These are phyloP conservation scores for Microctenopoma steveboyesi DNA, from an alignment of 2,797 vertebrate species.

Conservation along the genomic window DNA sequence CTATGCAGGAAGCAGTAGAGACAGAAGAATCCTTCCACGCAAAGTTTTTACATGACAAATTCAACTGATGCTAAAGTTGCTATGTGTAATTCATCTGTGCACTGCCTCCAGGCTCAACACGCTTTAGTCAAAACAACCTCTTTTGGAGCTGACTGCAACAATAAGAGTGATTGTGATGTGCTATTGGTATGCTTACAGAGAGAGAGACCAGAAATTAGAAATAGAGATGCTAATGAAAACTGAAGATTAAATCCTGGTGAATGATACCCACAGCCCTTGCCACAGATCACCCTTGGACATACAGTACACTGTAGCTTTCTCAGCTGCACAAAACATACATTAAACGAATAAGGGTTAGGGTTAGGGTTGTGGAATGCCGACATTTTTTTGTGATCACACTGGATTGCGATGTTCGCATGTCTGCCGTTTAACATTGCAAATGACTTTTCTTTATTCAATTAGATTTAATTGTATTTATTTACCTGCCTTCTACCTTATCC, in stretches of 20 bases:
- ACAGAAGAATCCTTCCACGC: slow-evolving; percentile 29
- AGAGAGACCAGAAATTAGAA: slow-evolving; percentile 9
- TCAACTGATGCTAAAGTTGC: slow-evolving; percentile 42
- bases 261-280: background rate
- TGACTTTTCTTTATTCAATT: too few species aligned
- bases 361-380: too few species aligned
- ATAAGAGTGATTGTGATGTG: slow-evolving; percentile 41
- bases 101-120: slow-evolving; percentile 58
- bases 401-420: too few species aligned
- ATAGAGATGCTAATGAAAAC: slow-evolving; percentile 19
- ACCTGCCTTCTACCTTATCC: too few species aligned
- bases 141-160: slow-evolving; percentile 38
- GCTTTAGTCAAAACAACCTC: slow-evolving; percentile 40
- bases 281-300: too few species aligned
- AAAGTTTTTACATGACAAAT: slow-evolving; percentile 41
- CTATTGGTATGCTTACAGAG: slow-evolving; percentile 24
- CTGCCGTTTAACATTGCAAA: background rate
- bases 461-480: too few species aligned
- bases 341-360: too few species aligned
- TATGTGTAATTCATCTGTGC: slow-evolving; percentile 60
- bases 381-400: too few species aligned
- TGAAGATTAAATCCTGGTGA: slow-evolving; percentile 23
- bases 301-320: too few species aligned
- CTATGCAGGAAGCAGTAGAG: slow-evolving; percentile 29
- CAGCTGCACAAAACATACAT: background rate